phyloP scores from a whole-genome alignment of 2,888 invertebrate species.

The Melieria omissa region DNA sequence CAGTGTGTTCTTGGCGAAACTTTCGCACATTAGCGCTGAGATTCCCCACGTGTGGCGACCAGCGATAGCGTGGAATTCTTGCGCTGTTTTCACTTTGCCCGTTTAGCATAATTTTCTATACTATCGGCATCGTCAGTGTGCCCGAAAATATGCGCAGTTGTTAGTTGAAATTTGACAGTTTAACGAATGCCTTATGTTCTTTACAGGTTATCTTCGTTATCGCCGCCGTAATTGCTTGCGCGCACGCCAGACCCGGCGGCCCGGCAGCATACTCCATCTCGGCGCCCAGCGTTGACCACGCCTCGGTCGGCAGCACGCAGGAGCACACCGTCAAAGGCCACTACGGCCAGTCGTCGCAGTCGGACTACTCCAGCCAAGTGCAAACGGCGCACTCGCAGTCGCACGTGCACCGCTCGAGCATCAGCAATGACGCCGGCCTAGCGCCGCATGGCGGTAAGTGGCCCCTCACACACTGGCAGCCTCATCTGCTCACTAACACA shows the following conservation, averaged over 20 bases:
- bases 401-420: constrained; percentile 65
- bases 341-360: constrained; percentile 66
- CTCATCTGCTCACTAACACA: constrained; percentile 1
- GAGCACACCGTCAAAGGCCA: constrained; percentile 66
- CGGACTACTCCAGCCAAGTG: constrained; percentile 65
- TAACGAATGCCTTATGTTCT: background rate
- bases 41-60: too few relatives aligned
- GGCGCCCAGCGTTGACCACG: constrained; percentile 65
- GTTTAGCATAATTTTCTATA: too few relatives aligned
- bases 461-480: background rate
- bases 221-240: constrained; percentile 61
- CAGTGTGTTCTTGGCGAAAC: background rate
- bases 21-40: background rate
- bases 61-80: too few relatives aligned
- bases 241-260: constrained; percentile 62
- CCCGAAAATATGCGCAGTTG: background rate
- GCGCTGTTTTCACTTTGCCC: too few relatives aligned
- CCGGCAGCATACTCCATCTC: constrained; percentile 66
- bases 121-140: background rate
- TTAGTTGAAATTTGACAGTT: background rate
- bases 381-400: constrained; percentile 66
- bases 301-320: constrained; percentile 64
- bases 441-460: constrained; percentile 45
- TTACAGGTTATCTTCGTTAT: constrained; percentile 60
- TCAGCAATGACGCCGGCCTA: constrained; percentile 63